phyloP scores from a whole-genome alignment of 2,797 vertebrate genomes.

The Peromyscus eremicus region DNA sequence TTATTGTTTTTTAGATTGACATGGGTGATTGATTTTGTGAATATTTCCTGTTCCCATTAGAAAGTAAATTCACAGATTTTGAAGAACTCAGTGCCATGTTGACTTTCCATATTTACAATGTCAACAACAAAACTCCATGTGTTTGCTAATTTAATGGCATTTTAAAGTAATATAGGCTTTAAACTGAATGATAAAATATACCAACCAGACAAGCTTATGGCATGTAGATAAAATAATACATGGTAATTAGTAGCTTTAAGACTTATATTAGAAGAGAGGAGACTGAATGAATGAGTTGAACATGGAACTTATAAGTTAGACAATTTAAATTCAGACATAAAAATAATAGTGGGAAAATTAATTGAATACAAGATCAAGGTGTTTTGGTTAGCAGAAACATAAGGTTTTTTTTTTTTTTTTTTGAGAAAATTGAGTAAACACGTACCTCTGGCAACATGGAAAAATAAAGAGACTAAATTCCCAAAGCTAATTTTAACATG shows the following conservation, averaged over 20 bases:
- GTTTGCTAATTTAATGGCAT: not conserved
- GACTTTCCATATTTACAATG: not conserved
- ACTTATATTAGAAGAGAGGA: not conserved
- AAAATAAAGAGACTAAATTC: not conserved
- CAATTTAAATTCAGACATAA: not conserved
- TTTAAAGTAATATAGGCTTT: not conserved
- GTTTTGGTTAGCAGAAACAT: not conserved
- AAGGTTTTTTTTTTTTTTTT: too few species aligned
- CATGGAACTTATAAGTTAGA: not conserved
- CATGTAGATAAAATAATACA: not conserved
- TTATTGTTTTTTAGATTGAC: not conserved
- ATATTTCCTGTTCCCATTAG: not conserved
- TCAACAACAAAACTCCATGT: not conserved
- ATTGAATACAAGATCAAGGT: not conserved
- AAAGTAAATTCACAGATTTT: not conserved
- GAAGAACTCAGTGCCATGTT: not conserved
- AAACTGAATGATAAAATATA: not conserved
- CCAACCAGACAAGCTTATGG: not conserved
- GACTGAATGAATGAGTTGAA: not conserved
- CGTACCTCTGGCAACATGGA: not conserved
- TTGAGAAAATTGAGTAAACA: not conserved
- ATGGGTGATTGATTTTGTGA: not conserved
- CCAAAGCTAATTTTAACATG: not conserved
- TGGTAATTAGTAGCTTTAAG: not conserved
- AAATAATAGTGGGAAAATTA: not conserved